phyloP scores from a whole-genome alignment of 1,140 invertebrate species.

The Oncopodura yosiiana region DNA sequence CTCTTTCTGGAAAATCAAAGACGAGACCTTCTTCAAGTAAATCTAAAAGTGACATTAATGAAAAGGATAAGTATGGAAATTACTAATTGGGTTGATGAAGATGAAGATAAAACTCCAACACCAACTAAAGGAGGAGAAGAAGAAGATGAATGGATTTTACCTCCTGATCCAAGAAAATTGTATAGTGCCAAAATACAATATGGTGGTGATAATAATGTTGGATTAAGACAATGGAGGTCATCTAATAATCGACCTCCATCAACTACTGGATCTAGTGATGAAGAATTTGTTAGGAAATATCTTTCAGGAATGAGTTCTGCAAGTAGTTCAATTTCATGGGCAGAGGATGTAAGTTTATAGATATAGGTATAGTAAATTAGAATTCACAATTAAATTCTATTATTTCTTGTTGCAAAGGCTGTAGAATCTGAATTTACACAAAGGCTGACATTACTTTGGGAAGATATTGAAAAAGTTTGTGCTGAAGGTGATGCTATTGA shows the following conservation, averaged over 20 bases:
- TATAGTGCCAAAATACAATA: too few species aligned
- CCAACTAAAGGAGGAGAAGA: constrained; percentile 2
- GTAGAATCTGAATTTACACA: constrained; percentile 28
- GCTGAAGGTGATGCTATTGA: constrained; percentile 4
- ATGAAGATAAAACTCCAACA: constrained; percentile 1
- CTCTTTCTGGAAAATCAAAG: too few species aligned
- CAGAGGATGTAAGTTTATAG: constrained; percentile 26
- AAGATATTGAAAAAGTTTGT: constrained; percentile 24
- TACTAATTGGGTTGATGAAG: too few species aligned
- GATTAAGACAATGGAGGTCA: background rate
- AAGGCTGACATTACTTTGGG: constrained; percentile 21
- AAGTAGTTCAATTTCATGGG: constrained; percentile 32
- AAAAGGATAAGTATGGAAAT: too few species aligned
- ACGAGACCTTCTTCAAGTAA: too few species aligned
- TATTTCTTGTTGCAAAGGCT: constrained; percentile 14
- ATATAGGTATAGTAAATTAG: background rate
- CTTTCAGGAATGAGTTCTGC: constrained; percentile 25
- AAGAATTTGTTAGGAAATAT: constrained; percentile 15
- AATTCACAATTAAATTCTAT: too few species aligned
- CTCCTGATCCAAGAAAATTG: too few species aligned
- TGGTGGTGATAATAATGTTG: background rate
- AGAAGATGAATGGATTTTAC: background rate
- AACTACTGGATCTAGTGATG: constrained; percentile 11
- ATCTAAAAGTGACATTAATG: too few species aligned
- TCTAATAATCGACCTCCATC: background rate